Percentiles rank a stretch among this genome's conserved stretches.
phyloP scores from a whole-genome alignment of 2,888 invertebrate species.

The Eupithecia dodoneata region DNA sequence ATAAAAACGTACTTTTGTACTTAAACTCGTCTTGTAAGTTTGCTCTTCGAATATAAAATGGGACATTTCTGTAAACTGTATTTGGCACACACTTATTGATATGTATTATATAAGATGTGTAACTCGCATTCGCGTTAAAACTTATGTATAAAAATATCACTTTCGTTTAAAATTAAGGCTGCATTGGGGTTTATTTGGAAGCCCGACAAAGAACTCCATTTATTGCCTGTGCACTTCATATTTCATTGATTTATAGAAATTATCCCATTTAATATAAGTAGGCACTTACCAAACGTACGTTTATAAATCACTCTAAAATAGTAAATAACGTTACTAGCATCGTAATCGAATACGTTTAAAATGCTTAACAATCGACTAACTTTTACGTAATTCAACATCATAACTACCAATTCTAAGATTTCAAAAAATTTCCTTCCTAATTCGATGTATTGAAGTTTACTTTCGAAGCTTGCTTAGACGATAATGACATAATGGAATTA shows the following conservation, averaged over 20 bases:
- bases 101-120: slow-evolving; percentile 57
- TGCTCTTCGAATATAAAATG: slow-evolving; percentile 55
- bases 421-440: slow-evolving; percentile 67
- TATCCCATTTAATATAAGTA: slow-evolving; percentile 64
- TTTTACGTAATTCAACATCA: slow-evolving; percentile 59
- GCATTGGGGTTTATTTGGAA: slow-evolving; percentile 42
- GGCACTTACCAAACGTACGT: slow-evolving; percentile 48
- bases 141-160: slow-evolving; percentile 58
- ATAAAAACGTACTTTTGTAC: slow-evolving; percentile 46
- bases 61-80: slow-evolving; percentile 60
- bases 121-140: slow-evolving; percentile 47
- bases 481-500: slow-evolving; percentile 71
- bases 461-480: slow-evolving; percentile 67
- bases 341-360: slow-evolving; percentile 60
- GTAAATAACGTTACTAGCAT: slow-evolving; percentile 56
- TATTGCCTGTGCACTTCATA: slow-evolving; percentile 50
- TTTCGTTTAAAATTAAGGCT: slow-evolving; percentile 37
- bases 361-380: slow-evolving; percentile 64
- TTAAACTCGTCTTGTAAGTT: slow-evolving; percentile 40
- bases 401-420: slow-evolving; percentile 62
- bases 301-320: slow-evolving; percentile 55
- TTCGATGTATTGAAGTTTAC: slow-evolving; percentile 78
- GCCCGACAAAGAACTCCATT: slow-evolving; percentile 43
- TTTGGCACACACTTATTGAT: slow-evolving; percentile 76
- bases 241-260: slow-evolving; percentile 42